These are phyloP conservation scores for Pampusana beccarii DNA, from an alignment of 2,113 vertebrate species.

Conservation along the genomic window DNA sequence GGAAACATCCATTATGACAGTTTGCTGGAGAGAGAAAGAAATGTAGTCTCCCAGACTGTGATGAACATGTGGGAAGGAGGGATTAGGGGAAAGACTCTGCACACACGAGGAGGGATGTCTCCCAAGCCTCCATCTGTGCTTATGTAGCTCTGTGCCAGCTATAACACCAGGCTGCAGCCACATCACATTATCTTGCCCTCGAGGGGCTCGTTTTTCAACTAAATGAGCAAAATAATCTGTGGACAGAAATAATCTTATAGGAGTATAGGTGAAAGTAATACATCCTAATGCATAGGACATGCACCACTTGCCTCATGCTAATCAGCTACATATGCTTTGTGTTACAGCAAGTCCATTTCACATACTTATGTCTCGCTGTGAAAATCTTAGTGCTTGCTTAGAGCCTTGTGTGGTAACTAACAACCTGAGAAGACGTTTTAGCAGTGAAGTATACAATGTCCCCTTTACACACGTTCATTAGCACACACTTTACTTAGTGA, in stretches of 20 bases:
- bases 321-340: not conserved
- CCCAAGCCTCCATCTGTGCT: not conserved
- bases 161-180: not conserved
- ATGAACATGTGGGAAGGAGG: not conserved
- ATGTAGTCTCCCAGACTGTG: not conserved
- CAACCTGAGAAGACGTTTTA: not conserved
- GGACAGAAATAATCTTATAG: not conserved
- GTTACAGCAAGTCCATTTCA: not conserved
- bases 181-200: not conserved
- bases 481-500: not conserved
- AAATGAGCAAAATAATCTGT: not conserved
- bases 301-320: not conserved
- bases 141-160: not conserved
- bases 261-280: not conserved
- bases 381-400: not conserved
- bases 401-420: not conserved
- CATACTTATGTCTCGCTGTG: not conserved
- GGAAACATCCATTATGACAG: not conserved
- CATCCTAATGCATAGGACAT: not conserved
- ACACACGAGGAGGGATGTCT: not conserved
- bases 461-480: not conserved
- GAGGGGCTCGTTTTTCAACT: not conserved
- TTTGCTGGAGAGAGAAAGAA: not conserved
- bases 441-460: not conserved
- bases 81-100: not conserved